Conservation (phyloP, 1,140 invertebrate species). For the Drosophila asahinai region DNA sequence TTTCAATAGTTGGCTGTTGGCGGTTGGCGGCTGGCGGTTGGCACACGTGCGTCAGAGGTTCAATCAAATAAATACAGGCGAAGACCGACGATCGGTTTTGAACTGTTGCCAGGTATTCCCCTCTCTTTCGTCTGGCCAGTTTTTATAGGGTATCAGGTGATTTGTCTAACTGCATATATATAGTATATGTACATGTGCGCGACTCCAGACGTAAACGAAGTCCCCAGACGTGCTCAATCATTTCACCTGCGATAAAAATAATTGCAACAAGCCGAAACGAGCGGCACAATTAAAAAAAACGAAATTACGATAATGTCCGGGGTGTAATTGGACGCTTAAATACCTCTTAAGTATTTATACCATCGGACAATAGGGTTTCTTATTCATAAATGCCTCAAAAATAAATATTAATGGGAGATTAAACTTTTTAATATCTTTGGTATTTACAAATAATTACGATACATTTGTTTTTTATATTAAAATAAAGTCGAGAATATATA, state of each 20-base stretch:
- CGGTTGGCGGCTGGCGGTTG: background rate
- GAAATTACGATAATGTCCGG: conserved; percentile 4
- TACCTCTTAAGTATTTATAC: background rate
- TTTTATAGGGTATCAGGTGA: conserved; percentile 56
- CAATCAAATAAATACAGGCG: conserved; percentile 22
- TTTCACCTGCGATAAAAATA: conserved; percentile 69
- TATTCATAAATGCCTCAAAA: background rate
- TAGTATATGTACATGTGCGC: conserved; percentile 1
- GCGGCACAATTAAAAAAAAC: conserved; percentile 36
- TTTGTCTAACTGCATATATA: conserved; percentile 37
- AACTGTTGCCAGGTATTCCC: conserved; percentile 51
- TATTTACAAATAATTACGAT: background rate
- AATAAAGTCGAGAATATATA: background rate
- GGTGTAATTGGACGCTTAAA: background rate
- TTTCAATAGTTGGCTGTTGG: conserved; percentile 40
- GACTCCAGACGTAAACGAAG: conserved; percentile 50
- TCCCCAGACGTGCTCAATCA: conserved; percentile 71
- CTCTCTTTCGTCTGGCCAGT: conserved; percentile 31
- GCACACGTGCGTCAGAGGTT: conserved; percentile 38
- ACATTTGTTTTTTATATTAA: background rate
- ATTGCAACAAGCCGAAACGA: conserved; percentile 39
- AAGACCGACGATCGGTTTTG: conserved; percentile 11
- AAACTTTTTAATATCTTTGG: background rate
- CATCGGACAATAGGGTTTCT: background rate
- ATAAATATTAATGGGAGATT: background rate